These are phyloP conservation scores for Corythornis cristatus DNA, from an alignment of 2,113 vertebrate genomes.

Conservation along the genomic window DNA sequence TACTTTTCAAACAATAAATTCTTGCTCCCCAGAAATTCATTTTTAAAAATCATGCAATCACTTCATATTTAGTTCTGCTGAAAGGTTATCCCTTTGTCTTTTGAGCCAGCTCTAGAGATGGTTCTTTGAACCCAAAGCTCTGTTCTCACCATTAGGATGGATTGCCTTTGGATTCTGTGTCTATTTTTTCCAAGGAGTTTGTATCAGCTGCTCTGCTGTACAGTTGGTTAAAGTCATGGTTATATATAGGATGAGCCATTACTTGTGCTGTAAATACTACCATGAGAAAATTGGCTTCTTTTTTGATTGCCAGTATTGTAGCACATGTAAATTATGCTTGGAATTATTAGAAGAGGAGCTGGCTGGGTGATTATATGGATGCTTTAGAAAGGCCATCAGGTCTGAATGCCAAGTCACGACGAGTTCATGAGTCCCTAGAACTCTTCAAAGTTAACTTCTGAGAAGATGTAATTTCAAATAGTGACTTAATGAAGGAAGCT, in stretches of 20 bases:
- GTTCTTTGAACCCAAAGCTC: neutral
- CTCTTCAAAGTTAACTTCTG: neutral
- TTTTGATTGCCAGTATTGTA: neutral
- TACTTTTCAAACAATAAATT: neutral
- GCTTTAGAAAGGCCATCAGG: neutral
- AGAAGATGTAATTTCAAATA: neutral
- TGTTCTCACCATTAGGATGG: rapidly evolving
- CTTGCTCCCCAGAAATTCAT: neutral
- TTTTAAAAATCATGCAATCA: neutral
- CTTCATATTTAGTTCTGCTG: neutral
- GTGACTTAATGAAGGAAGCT: neutral
- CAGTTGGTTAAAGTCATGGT: rapidly evolving
- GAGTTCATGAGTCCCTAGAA: neutral
- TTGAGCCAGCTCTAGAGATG: neutral
- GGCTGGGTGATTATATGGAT: rapidly evolving
- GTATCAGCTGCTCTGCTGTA: neutral
- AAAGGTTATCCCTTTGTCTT: neutral
- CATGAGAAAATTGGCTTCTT: neutral
- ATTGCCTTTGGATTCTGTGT: neutral
- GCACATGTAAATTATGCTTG: neutral
- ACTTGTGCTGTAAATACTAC: neutral
- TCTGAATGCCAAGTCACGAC: neutral
- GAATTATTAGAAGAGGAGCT: neutral
- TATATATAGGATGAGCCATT: neutral
- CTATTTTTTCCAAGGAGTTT: neutral